Conservation (phyloP, 2,113 vertebrate species). For the Burhinus bistriatus region DNA sequence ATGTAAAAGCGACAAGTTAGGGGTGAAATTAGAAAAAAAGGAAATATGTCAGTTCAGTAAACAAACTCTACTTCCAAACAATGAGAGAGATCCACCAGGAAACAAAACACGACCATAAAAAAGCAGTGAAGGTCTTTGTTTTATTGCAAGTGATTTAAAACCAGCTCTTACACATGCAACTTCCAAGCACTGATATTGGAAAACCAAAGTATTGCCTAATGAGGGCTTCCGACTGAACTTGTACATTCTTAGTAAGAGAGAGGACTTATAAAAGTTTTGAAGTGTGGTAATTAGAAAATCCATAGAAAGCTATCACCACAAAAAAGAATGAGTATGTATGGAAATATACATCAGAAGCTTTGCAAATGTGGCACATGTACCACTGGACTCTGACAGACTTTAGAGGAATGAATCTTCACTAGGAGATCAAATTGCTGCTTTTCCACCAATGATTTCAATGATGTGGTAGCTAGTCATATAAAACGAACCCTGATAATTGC, state of each 20-base stretch:
- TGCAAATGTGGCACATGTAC: not conserved
- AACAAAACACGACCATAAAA: not conserved
- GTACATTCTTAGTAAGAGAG: not conserved
- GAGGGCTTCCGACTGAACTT: not conserved
- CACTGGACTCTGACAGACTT: not conserved
- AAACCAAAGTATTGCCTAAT: not conserved
- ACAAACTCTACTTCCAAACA: not conserved
- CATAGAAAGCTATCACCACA: not conserved
- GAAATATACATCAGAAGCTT: not conserved
- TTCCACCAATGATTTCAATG: not conserved
- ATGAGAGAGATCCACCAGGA: not conserved
- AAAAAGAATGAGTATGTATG: not conserved
- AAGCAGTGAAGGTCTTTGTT: not conserved
- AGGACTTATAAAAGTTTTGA: not conserved
- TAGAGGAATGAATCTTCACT: not conserved
- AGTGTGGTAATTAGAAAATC: not conserved
- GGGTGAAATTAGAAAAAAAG: not conserved
- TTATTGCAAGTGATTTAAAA: not conserved
- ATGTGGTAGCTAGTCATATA: not conserved
- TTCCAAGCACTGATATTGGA: not conserved
- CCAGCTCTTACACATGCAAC: not conserved
- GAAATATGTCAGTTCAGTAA: not conserved
- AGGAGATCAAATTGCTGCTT: not conserved
- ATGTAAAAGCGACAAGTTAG: not conserved
- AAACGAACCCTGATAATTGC: not conserved